Conservation (phyloP, 1,140 invertebrate genomes). For the Diachasmimorpha longicaudata region DNA sequence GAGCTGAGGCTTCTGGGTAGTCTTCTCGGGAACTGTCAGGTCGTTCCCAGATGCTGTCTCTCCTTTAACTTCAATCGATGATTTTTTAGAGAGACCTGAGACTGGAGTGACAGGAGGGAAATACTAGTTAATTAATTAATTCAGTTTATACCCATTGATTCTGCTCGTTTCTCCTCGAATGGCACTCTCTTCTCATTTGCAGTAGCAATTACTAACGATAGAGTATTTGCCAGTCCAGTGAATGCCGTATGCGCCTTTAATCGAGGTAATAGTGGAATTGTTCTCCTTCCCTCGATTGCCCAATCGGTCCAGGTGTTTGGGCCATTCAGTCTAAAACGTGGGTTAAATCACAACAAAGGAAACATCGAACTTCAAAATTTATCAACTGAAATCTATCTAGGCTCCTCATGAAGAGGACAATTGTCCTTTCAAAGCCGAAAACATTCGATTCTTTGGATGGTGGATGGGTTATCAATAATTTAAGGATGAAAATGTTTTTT, state of each 20-base stretch:
- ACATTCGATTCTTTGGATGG: no score
- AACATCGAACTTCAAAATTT: no score
- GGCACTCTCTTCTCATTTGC: conserved; percentile 61
- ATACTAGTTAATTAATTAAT: no score
- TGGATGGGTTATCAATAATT: no score
- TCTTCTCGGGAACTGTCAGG: conserved; percentile 25
- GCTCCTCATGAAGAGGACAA: no score
- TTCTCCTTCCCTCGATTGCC: conserved; percentile 83
- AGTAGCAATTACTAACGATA: conserved; percentile 62
- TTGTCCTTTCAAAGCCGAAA: no score
- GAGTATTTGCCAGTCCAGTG: conserved; percentile 80
- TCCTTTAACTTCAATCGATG: conserved; percentile 23
- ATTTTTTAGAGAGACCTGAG: conserved; percentile 5
- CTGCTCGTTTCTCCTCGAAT: conserved; percentile 43
- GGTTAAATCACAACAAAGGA: no score
- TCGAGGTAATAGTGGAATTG: conserved; percentile 81
- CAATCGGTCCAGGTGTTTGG: conserved; percentile 82
- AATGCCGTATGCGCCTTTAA: conserved; percentile 83
- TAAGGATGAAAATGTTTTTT: no score
- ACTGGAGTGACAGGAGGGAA: no score
- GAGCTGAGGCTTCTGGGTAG: conserved; percentile 22
- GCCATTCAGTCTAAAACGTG: conserved; percentile 83
- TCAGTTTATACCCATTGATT: conserved; percentile 28
- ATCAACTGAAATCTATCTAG: no score
- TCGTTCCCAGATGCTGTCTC: conserved; percentile 30